Evolutionary conservation across 2,113 vertebrate species (phyloP), one percentile per base, ranked within the genome.

Genomic region (Manacus vitellinus): DNA sequence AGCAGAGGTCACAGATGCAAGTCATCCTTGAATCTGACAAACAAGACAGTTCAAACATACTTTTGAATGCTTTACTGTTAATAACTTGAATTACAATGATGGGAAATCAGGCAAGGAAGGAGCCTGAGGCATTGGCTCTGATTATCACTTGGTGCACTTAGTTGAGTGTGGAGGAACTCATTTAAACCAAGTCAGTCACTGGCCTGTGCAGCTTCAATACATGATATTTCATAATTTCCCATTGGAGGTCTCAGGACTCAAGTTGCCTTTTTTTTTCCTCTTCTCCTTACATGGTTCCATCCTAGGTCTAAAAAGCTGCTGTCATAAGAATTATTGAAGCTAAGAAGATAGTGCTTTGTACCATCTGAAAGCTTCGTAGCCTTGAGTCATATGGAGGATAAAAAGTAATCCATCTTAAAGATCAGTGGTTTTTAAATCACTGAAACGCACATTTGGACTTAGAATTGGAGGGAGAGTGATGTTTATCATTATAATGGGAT

Each of bases 281-380:
- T 41, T 37, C 2, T 31, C 10, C 19, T 47, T 85, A 16, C 15
- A 15, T 70, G 20, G 23, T 92, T 86, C 51, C 65, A 56, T 73
- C 24, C 51, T 63, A 22, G 8, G 30, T 71, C 75, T 94, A 56
- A 94, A 91, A 92, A 86, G 35, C 85, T 93, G 63, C 82, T 96
- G 79, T 93, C 55, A 5, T 63, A 80, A 93, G 78, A 90, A 92
- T 74, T 93, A 74, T 44, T 61, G 68, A 86, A 77, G 44, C 22
- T 77, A 52, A 93, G 78, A 90, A 58, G 44, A 22, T 16, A 76
- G 35, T 84, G 31, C 71, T 93, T 94, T 88, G 18, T 95, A 61
- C 43, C 16, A 78, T 91, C 47, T 81, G 65, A 92, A 95, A 85
- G 65, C 70, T 91, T 88, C 87, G 44, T 52, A 63, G 88, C 82